Evolutionary conservation across 2,113 vertebrate genomes (phyloP), one percentile per base, ranked within the genome.

Genomic region (Melanerpes formicivorus): DNA sequence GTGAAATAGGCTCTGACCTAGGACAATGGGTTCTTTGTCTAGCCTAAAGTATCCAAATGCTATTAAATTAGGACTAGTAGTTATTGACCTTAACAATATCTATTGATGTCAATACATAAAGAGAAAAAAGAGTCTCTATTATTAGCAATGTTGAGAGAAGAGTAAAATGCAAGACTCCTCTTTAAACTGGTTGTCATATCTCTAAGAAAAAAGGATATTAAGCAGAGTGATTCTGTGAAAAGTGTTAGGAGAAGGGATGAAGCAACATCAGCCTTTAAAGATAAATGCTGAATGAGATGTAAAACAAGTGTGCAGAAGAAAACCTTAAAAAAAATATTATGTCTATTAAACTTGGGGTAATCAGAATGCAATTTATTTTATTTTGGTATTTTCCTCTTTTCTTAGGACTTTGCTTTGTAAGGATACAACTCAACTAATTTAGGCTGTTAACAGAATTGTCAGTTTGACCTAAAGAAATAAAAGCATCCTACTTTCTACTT

Each of bases 1-100:
- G 0, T 65, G 25, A 55, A 89, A 66, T 46, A 34, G 0, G 0
- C 5, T 14, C 8, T 30, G 12, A 30, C 17, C 17, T 56, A 44
- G n/a, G n/a, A 37, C 14, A 60, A 29, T 16, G 4, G 0, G 4
- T 25, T 67, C 17, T 42, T 64, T 77, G 10, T 67, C 34, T 70
- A 50, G 46, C 18, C 46, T 48, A 18, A 64, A 14, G 3, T 74
- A 40, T 62, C 14, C 16, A 75, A 89, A 67, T 46, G 23, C 26
- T 4, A 27, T 23, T 14, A 27, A 65, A 40, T 52, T 71, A 18
- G 50, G 37, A 30, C 44, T 23, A 22, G 4, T 46, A 52, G 29
- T 37, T 86, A 56, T 15, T 46, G 14, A 52, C 4, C 37, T 56
- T 62, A 90, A 54, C 4, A 42, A 11, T 22, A 29, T n/a, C 23